Evolutionary conservation across 2,888 invertebrate genomes (phyloP).

Genomic region (Prostheceraeus crozeri): DNA sequence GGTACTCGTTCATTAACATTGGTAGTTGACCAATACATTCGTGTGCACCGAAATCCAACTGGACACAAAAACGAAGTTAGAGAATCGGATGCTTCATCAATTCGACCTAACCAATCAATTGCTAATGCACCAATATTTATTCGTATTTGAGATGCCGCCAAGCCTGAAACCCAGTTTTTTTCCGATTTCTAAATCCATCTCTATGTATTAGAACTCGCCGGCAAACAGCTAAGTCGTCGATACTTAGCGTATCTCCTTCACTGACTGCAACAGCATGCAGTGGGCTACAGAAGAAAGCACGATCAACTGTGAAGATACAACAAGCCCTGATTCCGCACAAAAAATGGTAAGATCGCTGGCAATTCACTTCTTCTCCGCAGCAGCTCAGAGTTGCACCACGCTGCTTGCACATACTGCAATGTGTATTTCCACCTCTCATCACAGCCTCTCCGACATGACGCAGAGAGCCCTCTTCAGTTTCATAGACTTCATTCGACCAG

Average conservation of each 20-base stretch:
- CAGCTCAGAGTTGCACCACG: slow-evolving; percentile 30
- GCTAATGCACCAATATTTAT: slow-evolving; percentile 28
- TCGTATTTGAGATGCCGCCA: background rate
- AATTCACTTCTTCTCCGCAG: slow-evolving; percentile 1
- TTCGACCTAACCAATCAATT: slow-evolving; percentile 18
- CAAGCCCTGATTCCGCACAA: too few species aligned
- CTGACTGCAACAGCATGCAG: too few species aligned
- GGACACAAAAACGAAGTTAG: slow-evolving; percentile 1
- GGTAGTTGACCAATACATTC: too few species aligned
- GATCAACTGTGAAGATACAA: too few species aligned
- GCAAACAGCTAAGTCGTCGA: slow-evolving; percentile 21
- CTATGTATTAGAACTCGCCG: slow-evolving; percentile 11
- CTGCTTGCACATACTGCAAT: slow-evolving; percentile 20
- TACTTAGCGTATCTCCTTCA: too few species aligned
- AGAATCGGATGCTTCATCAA: slow-evolving; percentile 21
- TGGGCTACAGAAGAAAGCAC: too few species aligned
- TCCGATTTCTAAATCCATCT: background rate
- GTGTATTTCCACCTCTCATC: background rate
- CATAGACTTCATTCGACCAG: slow-evolving; percentile 35
- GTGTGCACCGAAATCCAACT: slow-evolving; percentile 19
- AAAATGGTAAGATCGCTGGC: too few species aligned
- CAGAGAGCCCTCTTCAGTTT: slow-evolving; percentile 29
- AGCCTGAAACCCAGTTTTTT: background rate
- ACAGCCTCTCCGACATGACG: slow-evolving; percentile 3
- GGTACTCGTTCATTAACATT: too few species aligned